Conservation (phyloP, 1,140 invertebrate genomes). For the Episyrphus balteatus region DNA sequence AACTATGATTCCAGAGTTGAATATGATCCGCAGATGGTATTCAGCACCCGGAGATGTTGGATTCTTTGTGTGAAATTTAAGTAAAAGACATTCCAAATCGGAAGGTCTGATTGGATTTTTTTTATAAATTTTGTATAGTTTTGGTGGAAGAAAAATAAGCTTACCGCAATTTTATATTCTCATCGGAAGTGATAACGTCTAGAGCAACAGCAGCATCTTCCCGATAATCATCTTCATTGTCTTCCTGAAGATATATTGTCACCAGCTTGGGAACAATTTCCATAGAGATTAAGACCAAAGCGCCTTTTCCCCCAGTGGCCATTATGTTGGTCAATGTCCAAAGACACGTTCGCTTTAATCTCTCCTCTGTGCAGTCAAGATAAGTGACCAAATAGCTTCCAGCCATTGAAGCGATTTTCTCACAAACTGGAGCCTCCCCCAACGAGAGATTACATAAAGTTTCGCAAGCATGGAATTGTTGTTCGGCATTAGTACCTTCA, state of each 20-base stretch:
- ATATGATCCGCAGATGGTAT: slow-evolving; percentile 20
- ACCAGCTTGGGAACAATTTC: slow-evolving; percentile 24
- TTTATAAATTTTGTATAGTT: too few species aligned
- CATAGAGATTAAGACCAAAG: slow-evolving; percentile 19
- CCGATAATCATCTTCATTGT: slow-evolving; percentile 2
- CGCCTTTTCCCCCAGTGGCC: slow-evolving; percentile 14
- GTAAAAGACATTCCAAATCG: too few species aligned
- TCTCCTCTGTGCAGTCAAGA: slow-evolving; percentile 16
- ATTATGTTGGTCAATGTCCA: slow-evolving; percentile 29
- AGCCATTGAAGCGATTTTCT: slow-evolving; percentile 23
- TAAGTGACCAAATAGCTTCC: slow-evolving; percentile 30
- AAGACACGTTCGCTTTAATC: slow-evolving; percentile 18
- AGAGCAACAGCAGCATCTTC: slow-evolving; percentile 20
- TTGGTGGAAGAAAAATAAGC: too few species aligned
- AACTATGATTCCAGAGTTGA: slow-evolving; percentile 11
- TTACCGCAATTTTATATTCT: not conserved
- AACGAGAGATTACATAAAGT: slow-evolving; percentile 30
- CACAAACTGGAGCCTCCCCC: slow-evolving; percentile 22
- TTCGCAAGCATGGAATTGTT: slow-evolving; percentile 21
- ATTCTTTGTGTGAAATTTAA: slow-evolving; percentile 4
- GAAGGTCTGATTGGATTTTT: too few species aligned
- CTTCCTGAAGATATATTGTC: slow-evolving; percentile 13
- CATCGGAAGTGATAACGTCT: slow-evolving; percentile 9
- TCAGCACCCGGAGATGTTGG: slow-evolving; percentile 5
- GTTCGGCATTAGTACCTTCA: slow-evolving; percentile 15